Evolutionary conservation across 2,113 vertebrate species (phyloP), one percentile per base, ranked within the genome.

Genomic region (Hippoglossus stenolepis): DNA sequence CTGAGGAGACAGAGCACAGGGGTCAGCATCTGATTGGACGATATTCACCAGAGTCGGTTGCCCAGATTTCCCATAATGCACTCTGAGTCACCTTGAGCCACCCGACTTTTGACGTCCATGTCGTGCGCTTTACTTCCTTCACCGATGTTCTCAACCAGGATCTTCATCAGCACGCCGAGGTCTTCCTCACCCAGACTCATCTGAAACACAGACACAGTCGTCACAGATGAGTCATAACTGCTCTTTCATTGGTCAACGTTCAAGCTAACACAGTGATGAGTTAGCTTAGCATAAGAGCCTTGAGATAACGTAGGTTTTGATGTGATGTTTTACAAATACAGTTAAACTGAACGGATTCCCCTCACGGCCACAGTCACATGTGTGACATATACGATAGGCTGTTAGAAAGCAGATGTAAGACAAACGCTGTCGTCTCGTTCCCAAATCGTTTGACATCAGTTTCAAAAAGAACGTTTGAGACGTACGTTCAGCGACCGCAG

Each of bases 101-200:
- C 64, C n/a, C 78, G 85, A 54, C 54, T 84, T 1, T 24, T 84
- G n/a, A 79, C 57, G 18, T 95, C 94, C 67, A 65, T 73, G 45
- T 15, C 74, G 69, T 73, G 57, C 3, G 86, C 89, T 73, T 85
- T 93, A 67, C 90, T 91, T 35, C 91, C 94, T 85, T 99, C 97
- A 14, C 95, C 95, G 64, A 98, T 94, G 91, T 99, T 99, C 94
- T 99, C 97, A 0, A 83, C 88, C 75, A 99, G 72, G 56, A 97
- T 96, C 92, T 95, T 97, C 91, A 97, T 96, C 53, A 97, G 92
- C 59, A 99, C 91, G 14, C 90, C 91, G 53, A 98, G 82, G 89
- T 99, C 97, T 47, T 98, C 97, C 83, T 98, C 94, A 73, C 94
- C 96, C 79, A 99, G 89, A 75, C 80, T 90, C 89, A 98, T 91